These are phyloP conservation scores for Tetraodon nigroviridis DNA, from an alignment of 2,113 vertebrate species.

Conservation along the genomic window DNA sequence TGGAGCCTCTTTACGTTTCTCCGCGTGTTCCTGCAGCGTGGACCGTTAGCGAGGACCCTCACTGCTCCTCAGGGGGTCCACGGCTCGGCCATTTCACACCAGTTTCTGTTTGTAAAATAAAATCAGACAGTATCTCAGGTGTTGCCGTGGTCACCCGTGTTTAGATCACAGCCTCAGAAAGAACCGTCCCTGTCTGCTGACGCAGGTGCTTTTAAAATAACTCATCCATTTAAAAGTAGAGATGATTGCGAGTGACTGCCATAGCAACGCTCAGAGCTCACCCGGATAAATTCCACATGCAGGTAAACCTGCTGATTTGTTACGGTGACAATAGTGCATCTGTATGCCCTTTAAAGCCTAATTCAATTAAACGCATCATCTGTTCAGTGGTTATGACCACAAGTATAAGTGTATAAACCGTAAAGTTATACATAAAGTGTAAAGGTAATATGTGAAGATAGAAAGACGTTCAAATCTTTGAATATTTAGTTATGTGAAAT, in stretches of 20 bases:
- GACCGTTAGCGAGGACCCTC: too few relatives aligned
- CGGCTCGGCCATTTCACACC: too few relatives aligned
- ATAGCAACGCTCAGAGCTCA: slow-evolving; percentile 52
- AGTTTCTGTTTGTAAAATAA: too few relatives aligned
- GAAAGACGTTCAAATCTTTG: not conserved
- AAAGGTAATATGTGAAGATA: too few relatives aligned
- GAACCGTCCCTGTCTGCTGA: slow-evolving; percentile 13
- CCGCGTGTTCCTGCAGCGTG: not conserved
- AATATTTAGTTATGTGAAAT: not conserved
- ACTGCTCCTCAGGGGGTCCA: too few relatives aligned
- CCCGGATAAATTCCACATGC: slow-evolving; percentile 3
- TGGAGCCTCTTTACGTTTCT: not conserved
- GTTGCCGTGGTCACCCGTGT: too few relatives aligned
- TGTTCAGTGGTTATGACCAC: too few relatives aligned
- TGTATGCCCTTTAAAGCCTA: not conserved
- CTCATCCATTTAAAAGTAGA: slow-evolving; percentile 27
- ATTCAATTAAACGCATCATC: too few relatives aligned
- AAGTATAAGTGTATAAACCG: too few relatives aligned
- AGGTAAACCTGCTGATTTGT: not conserved
- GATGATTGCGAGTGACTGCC: slow-evolving; percentile 36
- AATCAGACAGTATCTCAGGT: too few relatives aligned
- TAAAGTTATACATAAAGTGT: too few relatives aligned
- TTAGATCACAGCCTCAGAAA: too few relatives aligned
- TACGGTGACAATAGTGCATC: not conserved
- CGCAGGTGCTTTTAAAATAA: slow-evolving; percentile 46